Evolutionary conservation across 1,140 invertebrate genomes (phyloP).

Genomic region (Meloidogyne chitwoodi): DNA sequence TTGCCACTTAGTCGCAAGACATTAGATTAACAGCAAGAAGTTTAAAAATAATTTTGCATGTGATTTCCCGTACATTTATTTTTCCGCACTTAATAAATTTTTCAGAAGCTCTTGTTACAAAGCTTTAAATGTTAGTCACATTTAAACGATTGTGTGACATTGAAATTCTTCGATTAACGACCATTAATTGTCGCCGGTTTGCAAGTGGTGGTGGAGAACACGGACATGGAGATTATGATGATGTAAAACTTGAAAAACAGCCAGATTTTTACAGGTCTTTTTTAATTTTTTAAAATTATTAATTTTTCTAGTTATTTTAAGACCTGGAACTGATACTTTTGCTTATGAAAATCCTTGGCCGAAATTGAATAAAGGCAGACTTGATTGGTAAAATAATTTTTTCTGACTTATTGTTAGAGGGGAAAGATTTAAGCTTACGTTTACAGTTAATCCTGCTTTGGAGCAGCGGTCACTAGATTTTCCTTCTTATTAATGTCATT

Average conservation of each 20-base stretch:
- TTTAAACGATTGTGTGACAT: neutral
- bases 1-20: no score
- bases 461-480: no score
- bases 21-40: no score
- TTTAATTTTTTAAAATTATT: neutral
- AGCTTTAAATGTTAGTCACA: neutral
- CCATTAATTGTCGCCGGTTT: neutral
- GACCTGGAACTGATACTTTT: constrained; percentile 55
- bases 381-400: constrained; percentile 41
- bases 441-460: no score
- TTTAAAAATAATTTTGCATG: no score
- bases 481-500: no score
- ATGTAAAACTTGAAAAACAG: neutral
- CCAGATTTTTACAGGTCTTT: neutral
- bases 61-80: no score
- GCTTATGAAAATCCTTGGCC: constrained; percentile 60
- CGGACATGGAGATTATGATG: neutral
- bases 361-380: constrained; percentile 53
- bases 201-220: neutral
- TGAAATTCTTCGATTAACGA: neutral
- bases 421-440: no score
- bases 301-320: constrained; percentile 28
- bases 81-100: no score
- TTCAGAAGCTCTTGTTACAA: neutral
- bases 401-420: no score